Percentiles rank a stretch among this genome's conserved stretches.
Evolutionary conservation across 2,888 invertebrate genomes (phyloP).

Genomic region (Linyphia triangularis): DNA sequence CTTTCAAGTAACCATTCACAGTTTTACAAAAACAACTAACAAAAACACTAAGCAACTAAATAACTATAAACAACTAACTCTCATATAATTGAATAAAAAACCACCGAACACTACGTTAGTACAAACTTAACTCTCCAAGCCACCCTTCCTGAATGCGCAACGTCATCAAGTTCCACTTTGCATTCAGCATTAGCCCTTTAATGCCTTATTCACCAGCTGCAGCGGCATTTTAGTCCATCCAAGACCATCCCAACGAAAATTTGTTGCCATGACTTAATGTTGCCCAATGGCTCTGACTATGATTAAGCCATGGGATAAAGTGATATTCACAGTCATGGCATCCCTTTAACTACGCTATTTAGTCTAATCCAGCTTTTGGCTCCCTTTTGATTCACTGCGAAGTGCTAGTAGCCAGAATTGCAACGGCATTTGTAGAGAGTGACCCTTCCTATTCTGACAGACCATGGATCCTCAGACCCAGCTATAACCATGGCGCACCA

Average conservation of each 20-base stretch:
- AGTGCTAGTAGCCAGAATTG: conserved; percentile 10
- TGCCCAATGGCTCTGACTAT: conserved; percentile 38
- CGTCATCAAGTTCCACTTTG: neutral
- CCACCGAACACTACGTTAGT: no score
- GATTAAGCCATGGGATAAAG: conserved; percentile 56
- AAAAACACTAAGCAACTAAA: no score
- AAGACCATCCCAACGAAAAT: conserved; percentile 27
- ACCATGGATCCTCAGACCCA: neutral
- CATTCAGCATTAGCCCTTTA: neutral
- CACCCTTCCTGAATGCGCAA: no score
- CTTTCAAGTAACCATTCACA: no score
- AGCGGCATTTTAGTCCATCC: neutral
- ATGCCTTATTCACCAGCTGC: neutral
- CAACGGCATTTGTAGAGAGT: conserved; percentile 9
- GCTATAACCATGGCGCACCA: conserved; percentile 15
- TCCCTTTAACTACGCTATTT: conserved; percentile 62
- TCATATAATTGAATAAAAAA: no score
- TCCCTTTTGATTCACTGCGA: conserved; percentile 55
- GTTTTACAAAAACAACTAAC: no score
- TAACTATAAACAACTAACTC: no score
- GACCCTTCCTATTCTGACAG: conserved; percentile 22
- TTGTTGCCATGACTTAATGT: conserved; percentile 43
- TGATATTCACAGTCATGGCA: conserved; percentile 44
- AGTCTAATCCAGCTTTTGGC: conserved; percentile 52
- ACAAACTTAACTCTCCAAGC: no score